These are phyloP conservation scores for Haemorhous mexicanus DNA, from an alignment of 2,113 vertebrate species.

Conservation along the genomic window DNA sequence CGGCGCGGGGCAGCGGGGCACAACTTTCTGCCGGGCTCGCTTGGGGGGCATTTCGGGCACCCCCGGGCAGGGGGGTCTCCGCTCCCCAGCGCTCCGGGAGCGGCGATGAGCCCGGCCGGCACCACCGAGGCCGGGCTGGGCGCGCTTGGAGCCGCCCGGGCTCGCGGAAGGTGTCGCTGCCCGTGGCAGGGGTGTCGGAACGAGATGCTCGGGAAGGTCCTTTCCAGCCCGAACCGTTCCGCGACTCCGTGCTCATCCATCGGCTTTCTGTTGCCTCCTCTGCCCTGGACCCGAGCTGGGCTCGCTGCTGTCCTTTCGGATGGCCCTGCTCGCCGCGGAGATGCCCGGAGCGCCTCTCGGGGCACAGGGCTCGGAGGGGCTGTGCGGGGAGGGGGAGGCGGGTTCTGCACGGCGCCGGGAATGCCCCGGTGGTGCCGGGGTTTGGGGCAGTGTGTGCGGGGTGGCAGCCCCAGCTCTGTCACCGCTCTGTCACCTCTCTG, in stretches of 20 bases:
- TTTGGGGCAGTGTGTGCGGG: background rate
- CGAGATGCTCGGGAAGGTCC: background rate
- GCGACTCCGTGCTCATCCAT: fast-evolving
- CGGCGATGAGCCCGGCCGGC: background rate
- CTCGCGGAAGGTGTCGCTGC: background rate
- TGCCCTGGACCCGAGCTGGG: background rate
- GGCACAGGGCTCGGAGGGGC: background rate
- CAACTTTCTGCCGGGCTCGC: background rate
- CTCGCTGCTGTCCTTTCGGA: background rate
- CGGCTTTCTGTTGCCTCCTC: background rate
- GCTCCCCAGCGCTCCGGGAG: background rate
- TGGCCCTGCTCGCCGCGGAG: background rate
- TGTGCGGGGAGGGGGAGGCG: background rate
- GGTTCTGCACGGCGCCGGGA: background rate
- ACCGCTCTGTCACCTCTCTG: no score
- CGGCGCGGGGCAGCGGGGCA: background rate
- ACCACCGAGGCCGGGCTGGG: background rate
- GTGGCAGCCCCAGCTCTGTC: background rate
- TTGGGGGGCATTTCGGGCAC: background rate
- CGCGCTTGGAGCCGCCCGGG: background rate
- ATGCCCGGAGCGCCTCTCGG: background rate
- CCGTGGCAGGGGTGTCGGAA: background rate
- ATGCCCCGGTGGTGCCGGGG: background rate
- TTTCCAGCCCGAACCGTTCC: background rate
- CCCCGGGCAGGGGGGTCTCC: background rate